Evolutionary conservation across 2,888 invertebrate species (phyloP).

Genomic region (Callyntrura guangdongensis): DNA sequence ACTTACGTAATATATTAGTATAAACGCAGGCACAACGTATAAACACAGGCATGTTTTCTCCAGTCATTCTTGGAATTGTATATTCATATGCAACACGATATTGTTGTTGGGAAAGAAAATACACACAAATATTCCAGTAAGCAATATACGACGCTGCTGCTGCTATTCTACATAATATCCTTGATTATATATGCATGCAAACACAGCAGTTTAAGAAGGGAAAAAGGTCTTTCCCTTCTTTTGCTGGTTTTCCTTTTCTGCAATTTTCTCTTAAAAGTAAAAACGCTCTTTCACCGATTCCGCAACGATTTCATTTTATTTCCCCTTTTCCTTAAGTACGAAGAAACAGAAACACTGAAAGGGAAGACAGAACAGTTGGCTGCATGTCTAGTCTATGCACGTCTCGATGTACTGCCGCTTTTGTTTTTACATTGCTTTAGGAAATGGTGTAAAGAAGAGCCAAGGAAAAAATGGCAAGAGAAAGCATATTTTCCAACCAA

Average conservation of each 20-base stretch:
- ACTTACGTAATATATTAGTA: slow-evolving; percentile 4
- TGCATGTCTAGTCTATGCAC: no score
- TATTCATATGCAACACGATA: slow-evolving; percentile 23
- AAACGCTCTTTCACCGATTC: slow-evolving; percentile 40
- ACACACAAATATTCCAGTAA: not conserved
- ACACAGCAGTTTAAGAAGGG: not conserved
- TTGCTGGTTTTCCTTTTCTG: not conserved
- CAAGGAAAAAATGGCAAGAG: not conserved
- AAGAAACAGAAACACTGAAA: not conserved
- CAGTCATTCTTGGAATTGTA: not conserved
- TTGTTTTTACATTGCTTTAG: slow-evolving; percentile 10
- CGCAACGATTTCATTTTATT: slow-evolving; percentile 52
- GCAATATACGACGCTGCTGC: slow-evolving; percentile 7
- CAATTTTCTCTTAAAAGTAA: slow-evolving; percentile 18
- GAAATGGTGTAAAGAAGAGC: slow-evolving; percentile 2
- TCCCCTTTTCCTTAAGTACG: slow-evolving; percentile 30
- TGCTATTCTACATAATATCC: slow-evolving; percentile 4
- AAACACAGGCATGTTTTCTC: not conserved
- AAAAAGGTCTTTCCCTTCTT: slow-evolving; percentile 18
- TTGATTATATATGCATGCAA: slow-evolving; percentile 28
- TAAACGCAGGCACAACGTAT: not conserved
- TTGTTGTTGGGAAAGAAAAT: not conserved
- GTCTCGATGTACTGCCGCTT: not conserved
- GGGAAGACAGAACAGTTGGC: not conserved
- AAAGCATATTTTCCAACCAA: not conserved